These are phyloP conservation scores for Mya arenaria DNA, from an alignment of 1,140 invertebrate genomes.

Conservation along the genomic window DNA sequence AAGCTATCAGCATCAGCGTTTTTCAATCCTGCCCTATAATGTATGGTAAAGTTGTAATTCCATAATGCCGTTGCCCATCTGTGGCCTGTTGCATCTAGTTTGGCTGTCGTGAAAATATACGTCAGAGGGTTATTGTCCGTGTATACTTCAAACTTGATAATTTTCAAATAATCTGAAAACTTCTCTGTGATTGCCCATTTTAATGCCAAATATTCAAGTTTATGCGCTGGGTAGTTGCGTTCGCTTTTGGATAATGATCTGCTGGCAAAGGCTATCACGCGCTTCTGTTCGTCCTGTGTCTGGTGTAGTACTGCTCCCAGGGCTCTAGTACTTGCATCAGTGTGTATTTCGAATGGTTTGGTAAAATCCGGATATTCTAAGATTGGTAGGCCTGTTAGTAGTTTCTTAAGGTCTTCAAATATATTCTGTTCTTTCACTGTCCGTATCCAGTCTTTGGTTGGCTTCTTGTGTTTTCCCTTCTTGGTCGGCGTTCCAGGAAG, in stretches of 20 bases:
- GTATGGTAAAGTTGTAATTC: slow-evolving; percentile 1
- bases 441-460: no score
- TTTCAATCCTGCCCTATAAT: background rate
- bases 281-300: background rate
- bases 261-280: no score
- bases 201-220: no score
- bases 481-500: no score
- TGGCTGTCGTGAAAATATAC: slow-evolving; percentile 15
- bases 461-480: no score
- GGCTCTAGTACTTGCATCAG: background rate
- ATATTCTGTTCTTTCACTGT: no score
- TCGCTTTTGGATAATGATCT: no score
- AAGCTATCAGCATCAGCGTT: slow-evolving; percentile 6
- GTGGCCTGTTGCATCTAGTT: slow-evolving; percentile 30
- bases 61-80: slow-evolving; percentile 37
- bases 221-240: no score
- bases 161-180: slow-evolving; percentile 29
- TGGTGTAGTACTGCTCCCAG: slow-evolving; percentile 3
- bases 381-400: background rate
- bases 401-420: background rate
- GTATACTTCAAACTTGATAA: background rate
- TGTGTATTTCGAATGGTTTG: no score
- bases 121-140: slow-evolving; percentile 34
- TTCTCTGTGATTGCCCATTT: slow-evolving; percentile 41
- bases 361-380: slow-evolving; percentile 1